Conservation (phyloP, 2,888 invertebrate species). For the Ptycholaimellus sp. region DNA sequence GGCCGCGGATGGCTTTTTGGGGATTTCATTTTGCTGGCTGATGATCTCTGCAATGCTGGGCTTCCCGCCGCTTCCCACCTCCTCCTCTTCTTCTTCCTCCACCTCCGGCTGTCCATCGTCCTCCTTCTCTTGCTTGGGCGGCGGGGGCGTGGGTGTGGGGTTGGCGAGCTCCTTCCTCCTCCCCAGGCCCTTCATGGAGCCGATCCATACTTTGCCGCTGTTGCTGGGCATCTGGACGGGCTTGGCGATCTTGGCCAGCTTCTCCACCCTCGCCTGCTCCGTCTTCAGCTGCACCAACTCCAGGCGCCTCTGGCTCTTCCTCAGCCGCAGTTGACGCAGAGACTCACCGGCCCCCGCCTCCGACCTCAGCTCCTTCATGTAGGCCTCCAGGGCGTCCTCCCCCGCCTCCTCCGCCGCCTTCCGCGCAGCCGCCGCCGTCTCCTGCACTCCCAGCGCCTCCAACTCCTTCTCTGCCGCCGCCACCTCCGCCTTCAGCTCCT, state of each 20-base stretch:
- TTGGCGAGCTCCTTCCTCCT: too few species aligned
- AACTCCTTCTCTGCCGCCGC: background rate
- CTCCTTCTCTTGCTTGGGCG: background rate
- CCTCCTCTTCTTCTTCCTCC: background rate
- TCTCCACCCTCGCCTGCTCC: slow-evolving; percentile 12
- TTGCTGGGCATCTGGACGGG: slow-evolving; percentile 2
- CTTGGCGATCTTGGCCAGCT: slow-evolving; percentile 10
- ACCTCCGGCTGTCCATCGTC: background rate
- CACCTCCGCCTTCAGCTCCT: slow-evolving; percentile 1
- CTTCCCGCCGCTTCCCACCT: background rate
- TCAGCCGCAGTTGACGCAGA: too few species aligned
- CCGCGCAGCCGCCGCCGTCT: slow-evolving; percentile 5
- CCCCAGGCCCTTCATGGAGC: slow-evolving; percentile 5
- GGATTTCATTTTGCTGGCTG: too few species aligned
- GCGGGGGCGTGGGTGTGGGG: too few species aligned
- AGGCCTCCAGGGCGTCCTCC: slow-evolving; percentile 10
- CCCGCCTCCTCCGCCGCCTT: slow-evolving; percentile 4
- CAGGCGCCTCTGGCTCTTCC: slow-evolving; percentile 13
- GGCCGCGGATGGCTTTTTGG: too few species aligned
- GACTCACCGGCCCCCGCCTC: slow-evolving; percentile 9
- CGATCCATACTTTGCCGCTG: too few species aligned
- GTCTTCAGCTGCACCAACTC: slow-evolving; percentile 11
- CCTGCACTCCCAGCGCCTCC: background rate
- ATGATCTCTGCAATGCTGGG: too few species aligned
- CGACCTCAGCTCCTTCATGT: slow-evolving; percentile 9